These are phyloP conservation scores for Sarcophaga carnaria DNA, from an alignment of 2,888 invertebrate genomes.

Conservation along the genomic window DNA sequence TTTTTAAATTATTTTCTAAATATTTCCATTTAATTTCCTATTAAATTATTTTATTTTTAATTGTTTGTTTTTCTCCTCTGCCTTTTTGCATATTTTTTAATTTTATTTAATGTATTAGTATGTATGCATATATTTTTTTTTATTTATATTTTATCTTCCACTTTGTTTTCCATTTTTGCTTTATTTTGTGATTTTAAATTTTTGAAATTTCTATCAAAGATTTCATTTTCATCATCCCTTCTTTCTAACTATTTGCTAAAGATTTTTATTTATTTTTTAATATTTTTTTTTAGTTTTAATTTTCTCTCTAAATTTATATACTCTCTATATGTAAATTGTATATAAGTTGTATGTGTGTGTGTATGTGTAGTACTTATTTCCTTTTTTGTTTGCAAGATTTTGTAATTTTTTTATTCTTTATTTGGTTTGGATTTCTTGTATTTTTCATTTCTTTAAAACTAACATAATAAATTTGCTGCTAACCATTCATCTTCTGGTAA, in stretches of 20 bases:
- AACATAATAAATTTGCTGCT: slow-evolving; percentile 93
- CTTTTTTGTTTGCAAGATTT: slow-evolving; percentile 27
- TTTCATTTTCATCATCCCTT: background rate
- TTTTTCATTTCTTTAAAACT: slow-evolving; percentile 78
- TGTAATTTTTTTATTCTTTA: slow-evolving; percentile 35
- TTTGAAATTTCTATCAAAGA: background rate
- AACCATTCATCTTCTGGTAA: slow-evolving; percentile 95
- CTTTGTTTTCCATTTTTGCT: slow-evolving; percentile 60
- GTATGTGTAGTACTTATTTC: slow-evolving; percentile 9
- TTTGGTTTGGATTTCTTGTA: too few relatives aligned
- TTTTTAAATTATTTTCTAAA: slow-evolving; percentile 53
- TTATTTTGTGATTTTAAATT: slow-evolving; percentile 18
- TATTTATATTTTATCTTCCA: background rate
- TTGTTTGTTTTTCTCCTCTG: background rate
- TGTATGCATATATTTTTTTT: slow-evolving; percentile 45
- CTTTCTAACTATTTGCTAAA: background rate
- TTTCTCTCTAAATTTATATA: slow-evolving; percentile 11
- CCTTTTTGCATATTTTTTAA: background rate
- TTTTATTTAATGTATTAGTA: slow-evolving; percentile 25
- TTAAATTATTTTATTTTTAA: slow-evolving; percentile 18
- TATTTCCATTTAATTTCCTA: slow-evolving; percentile 36
- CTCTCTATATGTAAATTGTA: background rate
- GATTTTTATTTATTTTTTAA: background rate
- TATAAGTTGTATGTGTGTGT: background rate
- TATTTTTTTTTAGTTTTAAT: slow-evolving; percentile 49